Conservation (phyloP, 2,113 vertebrate genomes). For the Oryzias curvinotus region DNA sequence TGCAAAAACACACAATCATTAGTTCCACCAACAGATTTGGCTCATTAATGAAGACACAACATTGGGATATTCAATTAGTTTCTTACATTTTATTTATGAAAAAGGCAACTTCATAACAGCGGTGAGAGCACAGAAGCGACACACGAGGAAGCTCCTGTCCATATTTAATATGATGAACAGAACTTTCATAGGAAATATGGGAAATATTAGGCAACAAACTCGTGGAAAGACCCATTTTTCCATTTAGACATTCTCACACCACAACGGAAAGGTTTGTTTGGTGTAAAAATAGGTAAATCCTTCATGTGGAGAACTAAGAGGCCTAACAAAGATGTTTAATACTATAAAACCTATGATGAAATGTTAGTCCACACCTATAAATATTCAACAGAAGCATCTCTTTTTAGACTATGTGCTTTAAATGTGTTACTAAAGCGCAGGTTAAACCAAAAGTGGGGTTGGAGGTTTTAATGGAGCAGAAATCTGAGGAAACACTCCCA, state of each 20-base stretch:
- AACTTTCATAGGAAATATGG: slow-evolving; percentile 1
- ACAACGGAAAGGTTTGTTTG: slow-evolving; percentile 3
- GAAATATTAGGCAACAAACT: slow-evolving; percentile 3
- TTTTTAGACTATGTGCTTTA: background rate
- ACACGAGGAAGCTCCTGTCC: slow-evolving; percentile 2
- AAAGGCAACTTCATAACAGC: slow-evolving; percentile 45
- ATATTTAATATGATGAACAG: slow-evolving; percentile 6
- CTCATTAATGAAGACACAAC: slow-evolving; percentile 10
- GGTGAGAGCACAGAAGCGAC: slow-evolving; percentile 16
- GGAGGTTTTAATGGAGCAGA: background rate
- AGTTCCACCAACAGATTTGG: no score
- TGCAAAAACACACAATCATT: no score
- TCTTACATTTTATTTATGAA: slow-evolving; percentile 64
- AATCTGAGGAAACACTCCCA: background rate
- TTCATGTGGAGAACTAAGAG: slow-evolving; percentile 32
- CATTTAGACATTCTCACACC: slow-evolving; percentile 19
- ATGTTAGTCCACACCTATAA: slow-evolving; percentile 30
- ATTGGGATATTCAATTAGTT: slow-evolving; percentile 11
- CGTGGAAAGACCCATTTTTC: slow-evolving; percentile 8
- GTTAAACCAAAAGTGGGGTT: slow-evolving; percentile 42
- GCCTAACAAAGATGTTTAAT: slow-evolving; percentile 7
- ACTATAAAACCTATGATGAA: slow-evolving; percentile 33
- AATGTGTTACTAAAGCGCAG: slow-evolving; percentile 41
- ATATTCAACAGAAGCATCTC: no score
- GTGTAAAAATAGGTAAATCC: slow-evolving; percentile 28